These are phyloP conservation scores for Cyanoderma ruficeps DNA, from an alignment of 2,113 vertebrate species.

Conservation along the genomic window DNA sequence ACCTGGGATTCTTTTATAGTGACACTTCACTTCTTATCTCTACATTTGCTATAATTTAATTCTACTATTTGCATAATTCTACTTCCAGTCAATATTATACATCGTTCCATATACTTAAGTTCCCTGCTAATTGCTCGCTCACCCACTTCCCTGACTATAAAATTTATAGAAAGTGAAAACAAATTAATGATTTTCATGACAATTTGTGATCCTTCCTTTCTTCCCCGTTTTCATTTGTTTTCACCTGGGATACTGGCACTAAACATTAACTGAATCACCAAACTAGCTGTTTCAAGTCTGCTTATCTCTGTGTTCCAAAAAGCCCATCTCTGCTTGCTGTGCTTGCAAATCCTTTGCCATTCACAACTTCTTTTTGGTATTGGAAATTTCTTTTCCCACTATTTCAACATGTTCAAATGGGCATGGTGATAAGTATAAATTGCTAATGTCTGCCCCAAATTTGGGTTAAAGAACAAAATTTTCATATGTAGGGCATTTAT, in stretches of 20 bases:
- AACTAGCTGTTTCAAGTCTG: neutral
- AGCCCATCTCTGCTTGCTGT: neutral
- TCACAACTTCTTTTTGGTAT: neutral
- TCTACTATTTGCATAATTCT: neutral
- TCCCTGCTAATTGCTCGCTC: neutral
- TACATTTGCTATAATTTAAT: neutral
- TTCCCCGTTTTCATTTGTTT: neutral
- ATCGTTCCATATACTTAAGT: fast-evolving
- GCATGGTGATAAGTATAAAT: neutral
- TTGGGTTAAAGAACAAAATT: neutral
- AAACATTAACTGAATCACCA: neutral
- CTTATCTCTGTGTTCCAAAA: neutral
- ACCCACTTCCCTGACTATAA: neutral
- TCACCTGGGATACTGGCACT: neutral
- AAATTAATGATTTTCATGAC: neutral
- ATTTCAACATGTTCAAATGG: neutral
- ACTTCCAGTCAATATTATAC: neutral
- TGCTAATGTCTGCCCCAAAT: neutral
- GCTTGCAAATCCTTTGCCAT: neutral
- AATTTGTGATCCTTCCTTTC: neutral
- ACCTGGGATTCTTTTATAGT: neutral
- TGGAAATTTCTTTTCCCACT: neutral
- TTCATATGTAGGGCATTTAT: neutral
- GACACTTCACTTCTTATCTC: neutral
- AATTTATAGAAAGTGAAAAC: neutral